These are phyloP conservation scores for Clusia tigrina DNA, from an alignment of 2,888 invertebrate species.

Conservation along the genomic window DNA sequence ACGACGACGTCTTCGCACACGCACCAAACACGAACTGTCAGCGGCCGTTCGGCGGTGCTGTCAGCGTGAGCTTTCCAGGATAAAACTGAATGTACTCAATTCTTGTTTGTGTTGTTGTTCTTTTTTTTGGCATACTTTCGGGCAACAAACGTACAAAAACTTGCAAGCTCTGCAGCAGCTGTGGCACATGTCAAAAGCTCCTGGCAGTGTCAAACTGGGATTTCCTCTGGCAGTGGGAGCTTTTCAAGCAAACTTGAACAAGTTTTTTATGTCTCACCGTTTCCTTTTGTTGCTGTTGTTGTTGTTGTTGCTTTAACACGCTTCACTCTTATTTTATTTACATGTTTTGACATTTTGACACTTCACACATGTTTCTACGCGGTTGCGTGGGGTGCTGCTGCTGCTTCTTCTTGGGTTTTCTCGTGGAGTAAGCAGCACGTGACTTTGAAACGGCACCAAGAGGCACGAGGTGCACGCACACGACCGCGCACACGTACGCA, in stretches of 20 bases:
- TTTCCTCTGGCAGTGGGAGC: neutral
- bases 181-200: no score
- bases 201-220: no score
- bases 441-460: constrained; percentile 30
- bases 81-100: no score
- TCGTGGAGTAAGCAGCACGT: constrained; percentile 24
- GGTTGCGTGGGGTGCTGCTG: neutral
- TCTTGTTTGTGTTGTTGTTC: constrained; percentile 14
- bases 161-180: no score
- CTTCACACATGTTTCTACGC: constrained; percentile 1
- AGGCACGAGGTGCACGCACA: neutral
- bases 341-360: neutral
- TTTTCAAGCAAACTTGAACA: neutral
- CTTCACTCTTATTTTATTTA: neutral
- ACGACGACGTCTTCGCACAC: neutral
- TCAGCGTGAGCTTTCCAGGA: constrained; percentile 24
- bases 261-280: no score
- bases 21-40: constrained; percentile 21
- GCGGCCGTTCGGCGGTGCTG: neutral
- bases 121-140: no score
- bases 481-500: no score
- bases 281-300: no score
- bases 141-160: no score
- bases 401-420: neutral
- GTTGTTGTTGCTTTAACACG: no score